Percentiles rank a stretch among this genome's conserved stretches.
phyloP scores from a whole-genome alignment of 2,888 invertebrate genomes.

The Drosophila pegasa region DNA sequence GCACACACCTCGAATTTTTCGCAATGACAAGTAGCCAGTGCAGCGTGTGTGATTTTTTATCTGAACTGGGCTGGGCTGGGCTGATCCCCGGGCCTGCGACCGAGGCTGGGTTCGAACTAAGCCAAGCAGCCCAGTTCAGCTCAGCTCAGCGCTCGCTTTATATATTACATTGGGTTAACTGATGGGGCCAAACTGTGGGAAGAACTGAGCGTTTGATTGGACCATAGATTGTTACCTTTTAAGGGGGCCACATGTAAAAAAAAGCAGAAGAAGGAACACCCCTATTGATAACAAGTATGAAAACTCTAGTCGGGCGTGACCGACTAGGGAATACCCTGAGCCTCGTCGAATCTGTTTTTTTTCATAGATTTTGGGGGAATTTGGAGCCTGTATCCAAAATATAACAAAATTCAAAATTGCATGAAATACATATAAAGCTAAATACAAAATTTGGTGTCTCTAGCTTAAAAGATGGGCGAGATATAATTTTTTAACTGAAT shows the following conservation, averaged over 20 bases:
- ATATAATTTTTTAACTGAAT: no score
- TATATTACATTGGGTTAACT: constrained; percentile 51
- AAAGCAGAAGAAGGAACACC: background rate
- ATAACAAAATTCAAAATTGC: no score
- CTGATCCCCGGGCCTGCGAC: constrained; percentile 9
- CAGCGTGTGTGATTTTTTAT: constrained; percentile 42
- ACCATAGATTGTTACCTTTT: constrained; percentile 8
- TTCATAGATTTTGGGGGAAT: no score
- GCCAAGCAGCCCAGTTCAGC: constrained; percentile 15
- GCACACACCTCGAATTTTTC: constrained; percentile 69
- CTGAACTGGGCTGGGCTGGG: constrained; percentile 50
- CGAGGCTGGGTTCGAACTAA: constrained; percentile 24
- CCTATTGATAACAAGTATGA: no score
- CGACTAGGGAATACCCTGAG: no score
- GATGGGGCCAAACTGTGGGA: constrained; percentile 50
- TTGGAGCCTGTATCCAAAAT: no score
- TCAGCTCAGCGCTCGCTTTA: constrained; percentile 18
- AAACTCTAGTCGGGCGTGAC: no score
- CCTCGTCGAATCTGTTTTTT: no score
- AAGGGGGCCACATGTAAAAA: background rate
- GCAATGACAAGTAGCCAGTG: constrained; percentile 70
- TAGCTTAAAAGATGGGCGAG: no score
- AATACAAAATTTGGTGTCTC: no score
- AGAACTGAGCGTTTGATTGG: constrained; percentile 51
- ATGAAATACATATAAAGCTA: no score